Evolutionary conservation across 2,888 invertebrate genomes (phyloP).

Genomic region (Steinernema hermaphroditum): DNA sequence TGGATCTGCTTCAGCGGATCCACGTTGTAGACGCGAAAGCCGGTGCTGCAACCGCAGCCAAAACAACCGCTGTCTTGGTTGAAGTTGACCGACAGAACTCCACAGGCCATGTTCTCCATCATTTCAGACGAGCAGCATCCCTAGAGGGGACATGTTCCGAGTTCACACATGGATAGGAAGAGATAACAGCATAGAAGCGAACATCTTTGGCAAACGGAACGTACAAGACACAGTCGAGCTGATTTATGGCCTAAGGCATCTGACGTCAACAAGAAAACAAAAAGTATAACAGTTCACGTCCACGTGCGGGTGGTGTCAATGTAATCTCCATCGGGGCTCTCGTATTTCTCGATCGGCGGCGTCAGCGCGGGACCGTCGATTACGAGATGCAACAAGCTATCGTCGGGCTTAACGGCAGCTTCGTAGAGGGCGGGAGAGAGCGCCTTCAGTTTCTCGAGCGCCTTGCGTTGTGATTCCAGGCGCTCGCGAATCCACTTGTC

Average conservation of each 20-base stretch:
- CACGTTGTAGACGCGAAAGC: conserved; percentile 93
- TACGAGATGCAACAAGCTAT: conserved; percentile 75
- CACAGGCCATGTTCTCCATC: not conserved
- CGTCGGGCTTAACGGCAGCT: conserved; percentile 74
- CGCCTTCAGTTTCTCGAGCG: conserved; percentile 78
- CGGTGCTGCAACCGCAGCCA: conserved; percentile 93
- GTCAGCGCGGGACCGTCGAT: conserved; percentile 79
- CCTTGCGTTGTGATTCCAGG: conserved; percentile 76
- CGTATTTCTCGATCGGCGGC: conserved; percentile 80
- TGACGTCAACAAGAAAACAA: conserved; percentile 10
- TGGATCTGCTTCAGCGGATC: conserved; percentile 76
- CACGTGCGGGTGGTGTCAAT: conserved; percentile 73
- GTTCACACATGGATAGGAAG: too few species aligned
- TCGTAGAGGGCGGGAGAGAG: conserved; percentile 85
- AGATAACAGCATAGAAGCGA: conserved; percentile 2
- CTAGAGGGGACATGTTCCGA: not conserved
- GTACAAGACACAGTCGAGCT: too few species aligned
- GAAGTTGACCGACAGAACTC: conserved; percentile 30
- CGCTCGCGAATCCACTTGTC: conserved; percentile 76
- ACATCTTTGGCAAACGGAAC: too few species aligned
- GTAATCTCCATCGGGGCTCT: conserved; percentile 87
- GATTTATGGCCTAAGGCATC: not conserved
- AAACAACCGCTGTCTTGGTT: conserved; percentile 99
- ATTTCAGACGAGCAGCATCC: not conserved
- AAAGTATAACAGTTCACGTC: not conserved